Evolutionary conservation across 2,113 vertebrate genomes (phyloP).

Genomic region (Lanius collurio): DNA sequence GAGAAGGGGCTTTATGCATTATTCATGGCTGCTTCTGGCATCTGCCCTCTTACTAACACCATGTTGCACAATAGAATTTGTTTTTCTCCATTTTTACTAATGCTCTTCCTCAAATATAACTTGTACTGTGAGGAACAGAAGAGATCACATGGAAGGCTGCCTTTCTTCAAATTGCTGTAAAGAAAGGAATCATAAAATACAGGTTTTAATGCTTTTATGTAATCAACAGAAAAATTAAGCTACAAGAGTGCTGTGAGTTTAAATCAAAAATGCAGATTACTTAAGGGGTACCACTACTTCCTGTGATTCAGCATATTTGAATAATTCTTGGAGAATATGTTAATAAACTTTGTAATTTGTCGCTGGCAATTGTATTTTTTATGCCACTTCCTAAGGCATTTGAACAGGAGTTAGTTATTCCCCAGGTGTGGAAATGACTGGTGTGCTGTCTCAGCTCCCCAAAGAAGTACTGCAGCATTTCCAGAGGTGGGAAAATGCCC

Average conservation of each 20-base stretch:
- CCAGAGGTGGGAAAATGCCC: neutral
- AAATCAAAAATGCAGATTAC: conserved; percentile 2
- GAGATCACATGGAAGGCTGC: neutral
- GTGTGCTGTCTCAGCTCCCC: neutral
- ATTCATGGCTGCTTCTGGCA: neutral
- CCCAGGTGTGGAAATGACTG: neutral
- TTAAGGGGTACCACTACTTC: neutral
- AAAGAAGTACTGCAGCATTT: neutral
- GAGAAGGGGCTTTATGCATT: neutral
- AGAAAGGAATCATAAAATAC: neutral
- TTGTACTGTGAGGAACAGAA: neutral
- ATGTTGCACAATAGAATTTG: neutral
- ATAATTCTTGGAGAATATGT: neutral
- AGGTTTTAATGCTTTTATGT: neutral
- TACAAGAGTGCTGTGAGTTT: neutral
- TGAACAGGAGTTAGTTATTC: neutral
- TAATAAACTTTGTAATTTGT: conserved; percentile 44
- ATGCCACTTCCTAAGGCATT: neutral
- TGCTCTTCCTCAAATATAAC: neutral
- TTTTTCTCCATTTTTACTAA: neutral
- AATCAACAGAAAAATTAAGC: conserved; percentile 9
- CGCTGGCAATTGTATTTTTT: neutral
- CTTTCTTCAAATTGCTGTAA: neutral
- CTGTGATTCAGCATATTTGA: conserved; percentile 23
- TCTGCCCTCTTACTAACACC: neutral